Evolutionary conservation across 2,797 vertebrate genomes (phyloP).

Genomic region (Falco columbarius): DNA sequence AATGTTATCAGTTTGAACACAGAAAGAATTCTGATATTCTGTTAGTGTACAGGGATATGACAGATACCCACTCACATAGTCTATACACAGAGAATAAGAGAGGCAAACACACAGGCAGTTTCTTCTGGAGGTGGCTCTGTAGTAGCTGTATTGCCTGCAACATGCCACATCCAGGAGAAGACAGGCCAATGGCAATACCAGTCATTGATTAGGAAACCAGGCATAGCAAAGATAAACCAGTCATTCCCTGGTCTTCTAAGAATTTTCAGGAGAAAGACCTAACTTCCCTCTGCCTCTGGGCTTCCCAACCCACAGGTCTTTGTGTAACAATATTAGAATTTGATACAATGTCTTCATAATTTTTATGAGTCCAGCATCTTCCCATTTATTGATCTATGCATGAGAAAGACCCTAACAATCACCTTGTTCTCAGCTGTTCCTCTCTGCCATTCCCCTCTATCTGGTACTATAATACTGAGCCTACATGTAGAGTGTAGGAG

Average conservation of each 20-base stretch:
- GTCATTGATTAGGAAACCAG: not conserved
- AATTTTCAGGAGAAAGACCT: not conserved
- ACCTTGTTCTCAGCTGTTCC: not conserved
- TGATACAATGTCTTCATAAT: not conserved
- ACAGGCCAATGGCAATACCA: not conserved
- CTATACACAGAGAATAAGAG: not conserved
- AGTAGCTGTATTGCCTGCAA: not conserved
- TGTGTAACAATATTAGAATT: not conserved
- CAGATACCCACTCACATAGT: not conserved
- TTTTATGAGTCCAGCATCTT: not conserved
- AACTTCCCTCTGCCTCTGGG: not conserved
- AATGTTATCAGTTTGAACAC: not conserved
- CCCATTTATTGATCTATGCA: not conserved
- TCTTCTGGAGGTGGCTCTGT: not conserved
- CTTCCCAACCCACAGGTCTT: not conserved
- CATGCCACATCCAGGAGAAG: not conserved
- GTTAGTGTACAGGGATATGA: not conserved
- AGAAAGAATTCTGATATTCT: not conserved
- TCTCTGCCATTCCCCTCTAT: not conserved
- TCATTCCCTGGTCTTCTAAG: not conserved
- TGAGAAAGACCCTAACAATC: not conserved
- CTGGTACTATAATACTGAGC: not conserved
- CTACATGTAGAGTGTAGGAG: not conserved
- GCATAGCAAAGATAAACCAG: not conserved
- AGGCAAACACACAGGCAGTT: not conserved